Percentiles rank a stretch among this genome's conserved stretches.
phyloP scores from a whole-genome alignment of 1,140 invertebrate species.

The Belonocnema kinseyi region DNA sequence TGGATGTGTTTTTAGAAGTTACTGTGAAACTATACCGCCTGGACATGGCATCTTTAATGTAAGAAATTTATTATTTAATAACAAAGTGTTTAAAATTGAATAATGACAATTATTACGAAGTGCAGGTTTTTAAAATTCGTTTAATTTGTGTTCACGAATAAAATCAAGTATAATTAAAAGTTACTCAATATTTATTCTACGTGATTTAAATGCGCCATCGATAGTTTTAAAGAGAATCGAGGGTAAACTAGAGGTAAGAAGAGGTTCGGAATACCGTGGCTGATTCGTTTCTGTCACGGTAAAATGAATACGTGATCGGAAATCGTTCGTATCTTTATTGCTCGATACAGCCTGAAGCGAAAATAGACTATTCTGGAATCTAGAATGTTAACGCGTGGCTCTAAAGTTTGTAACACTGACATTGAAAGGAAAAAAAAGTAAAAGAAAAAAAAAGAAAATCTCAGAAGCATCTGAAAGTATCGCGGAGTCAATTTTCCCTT shows the following conservation, averaged over 20 bases:
- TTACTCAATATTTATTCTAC: no score
- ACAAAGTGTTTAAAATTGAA: no score
- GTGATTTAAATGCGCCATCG: not conserved
- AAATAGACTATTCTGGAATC: not conserved
- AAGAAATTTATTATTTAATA: no score
- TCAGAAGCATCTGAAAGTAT: not conserved
- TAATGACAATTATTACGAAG: no score
- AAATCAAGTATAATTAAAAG: no score
- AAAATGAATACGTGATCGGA: conserved; percentile 23
- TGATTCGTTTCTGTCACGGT: conserved; percentile 27
- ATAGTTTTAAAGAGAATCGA: conserved; percentile 11
- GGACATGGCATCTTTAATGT: no score
- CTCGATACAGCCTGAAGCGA: conserved; percentile 13
- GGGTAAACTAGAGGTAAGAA: conserved; percentile 18
- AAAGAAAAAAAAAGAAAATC: not conserved
- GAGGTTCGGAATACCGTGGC: conserved; percentile 3
- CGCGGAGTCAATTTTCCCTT: not conserved
- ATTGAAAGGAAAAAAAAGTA: not conserved
- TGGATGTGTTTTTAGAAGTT: no score
- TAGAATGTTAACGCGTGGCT: conserved; percentile 16
- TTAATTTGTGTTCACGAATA: no score
- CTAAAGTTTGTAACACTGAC: not conserved
- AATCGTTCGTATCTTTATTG: conserved; percentile 20
- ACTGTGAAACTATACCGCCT: no score
- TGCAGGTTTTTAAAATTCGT: no score